These are phyloP conservation scores for Agapostemon virescens DNA, from an alignment of 2,888 invertebrate genomes.

Conservation along the genomic window DNA sequence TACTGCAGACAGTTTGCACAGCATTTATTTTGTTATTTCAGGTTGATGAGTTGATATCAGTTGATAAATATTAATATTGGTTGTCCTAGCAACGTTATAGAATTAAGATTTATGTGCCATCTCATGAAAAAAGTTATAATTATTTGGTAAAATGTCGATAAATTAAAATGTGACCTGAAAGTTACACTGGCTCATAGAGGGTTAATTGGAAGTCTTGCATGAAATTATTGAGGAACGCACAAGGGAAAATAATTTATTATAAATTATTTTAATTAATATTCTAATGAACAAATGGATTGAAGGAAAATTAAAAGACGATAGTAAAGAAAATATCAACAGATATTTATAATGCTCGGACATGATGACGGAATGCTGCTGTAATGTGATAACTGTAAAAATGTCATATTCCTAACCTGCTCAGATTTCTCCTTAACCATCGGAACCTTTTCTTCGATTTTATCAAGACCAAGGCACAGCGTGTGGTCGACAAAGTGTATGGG, in stretches of 20 bases:
- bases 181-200: too few relatives aligned
- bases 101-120: too few relatives aligned
- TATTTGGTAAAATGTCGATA: too few relatives aligned
- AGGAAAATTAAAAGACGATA: background rate
- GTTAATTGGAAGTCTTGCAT: too few relatives aligned
- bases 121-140: too few relatives aligned
- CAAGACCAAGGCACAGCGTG: slow-evolving; percentile 85
- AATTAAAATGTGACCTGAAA: too few relatives aligned
- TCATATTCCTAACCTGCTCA: slow-evolving; percentile 69
- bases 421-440: slow-evolving; percentile 87
- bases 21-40: too few relatives aligned
- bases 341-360: background rate
- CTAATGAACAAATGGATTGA: background rate
- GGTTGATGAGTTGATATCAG: too few relatives aligned
- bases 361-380: background rate
- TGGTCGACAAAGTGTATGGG: slow-evolving; percentile 85
- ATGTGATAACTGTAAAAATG: background rate
- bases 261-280: background rate
- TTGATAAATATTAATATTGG: too few relatives aligned
- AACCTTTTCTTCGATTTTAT: slow-evolving; percentile 85
- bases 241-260: background rate
- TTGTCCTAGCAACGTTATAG: too few relatives aligned
- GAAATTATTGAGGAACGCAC: too few relatives aligned
- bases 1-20: too few relatives aligned
- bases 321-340: background rate